Evolutionary conservation across 1,140 invertebrate species (phyloP), one percentile per base, ranked within the genome.

Genomic region (Drosophila ercepeae): DNA sequence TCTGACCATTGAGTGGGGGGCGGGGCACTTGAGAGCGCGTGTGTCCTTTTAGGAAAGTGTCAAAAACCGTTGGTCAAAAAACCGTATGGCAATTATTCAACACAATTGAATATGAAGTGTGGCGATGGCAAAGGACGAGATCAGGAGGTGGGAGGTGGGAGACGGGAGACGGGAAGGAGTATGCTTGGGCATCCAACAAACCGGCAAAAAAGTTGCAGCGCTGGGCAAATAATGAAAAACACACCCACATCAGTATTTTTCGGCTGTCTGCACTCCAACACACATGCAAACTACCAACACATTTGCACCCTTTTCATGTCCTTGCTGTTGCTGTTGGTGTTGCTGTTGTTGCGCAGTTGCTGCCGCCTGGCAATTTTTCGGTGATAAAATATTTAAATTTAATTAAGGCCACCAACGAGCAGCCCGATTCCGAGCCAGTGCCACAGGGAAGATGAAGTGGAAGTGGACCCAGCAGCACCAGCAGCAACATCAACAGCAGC

Each of bases 351-450:
- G 72, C 59, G 64, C 60, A 86, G 79, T 73, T 79, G 79, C 76
- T 84, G 75, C 81, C 65, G 79, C 79, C 67, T 89, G 86, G 89
- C 89, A 90, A 90, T 90, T 90, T 90, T 90, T 90, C 89, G 89
- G 89, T 90, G 89, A 90, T 90, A 90, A 90, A 90, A 90, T 90
- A 90, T 90, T 90, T 90, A 90, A 90, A 90, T 90, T 90, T 90
- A 90, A 90, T 90, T 90, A 90, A 90, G 89, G 89, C 89, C 89
- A 89, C 79, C 88, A 82, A 82, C 89, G 89, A 84, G 83, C 86
- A 89, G 78, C 81, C 83, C 77, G 83, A 82, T 88, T 81, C 77
- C 61, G 75, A 71, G 79, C 78, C 78, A 74, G 53, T 59, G 68
- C 53, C 78, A 83, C 84, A 76, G 69, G 71, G 71, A 84, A 63